These are phyloP conservation scores for Zoanthus solanderi DNA, from an alignment of 92 coral and sea anemone genomes.

Conservation along the genomic window DNA sequence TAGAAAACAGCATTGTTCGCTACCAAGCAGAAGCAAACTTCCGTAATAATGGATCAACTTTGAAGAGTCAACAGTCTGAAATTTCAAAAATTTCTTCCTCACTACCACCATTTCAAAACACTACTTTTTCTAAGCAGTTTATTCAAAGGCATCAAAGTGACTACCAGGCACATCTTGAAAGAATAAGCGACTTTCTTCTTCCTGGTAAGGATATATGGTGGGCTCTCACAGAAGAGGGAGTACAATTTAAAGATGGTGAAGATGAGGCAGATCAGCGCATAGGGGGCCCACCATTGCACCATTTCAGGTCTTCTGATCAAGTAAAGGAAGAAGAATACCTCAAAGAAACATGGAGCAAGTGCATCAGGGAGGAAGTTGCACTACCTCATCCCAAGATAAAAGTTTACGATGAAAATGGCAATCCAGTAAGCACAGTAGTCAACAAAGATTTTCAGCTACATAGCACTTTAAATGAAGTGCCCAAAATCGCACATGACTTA, in stretches of 20 bases:
- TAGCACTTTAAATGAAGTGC: too few species aligned
- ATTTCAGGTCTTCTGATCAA: conserved; percentile 13
- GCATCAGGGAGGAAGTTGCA: neutral
- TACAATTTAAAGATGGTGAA: neutral
- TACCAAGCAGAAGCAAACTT: too few species aligned
- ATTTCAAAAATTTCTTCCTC: too few species aligned
- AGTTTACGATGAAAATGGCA: neutral
- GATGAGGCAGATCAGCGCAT: neutral
- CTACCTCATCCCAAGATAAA: conserved; percentile 31
- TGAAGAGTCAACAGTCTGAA: too few species aligned
- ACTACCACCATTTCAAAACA: too few species aligned
- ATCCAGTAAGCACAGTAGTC: too few species aligned
- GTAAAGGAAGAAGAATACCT: conserved; percentile 27
- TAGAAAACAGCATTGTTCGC: too few species aligned
- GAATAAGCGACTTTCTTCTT: neutral
- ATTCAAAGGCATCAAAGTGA: too few species aligned
- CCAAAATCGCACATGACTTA: too few species aligned
- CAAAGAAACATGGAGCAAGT: conserved; percentile 2
- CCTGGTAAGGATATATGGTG: neutral
- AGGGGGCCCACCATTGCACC: conserved; percentile 34
- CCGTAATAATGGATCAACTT: too few species aligned
- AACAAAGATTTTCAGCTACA: too few species aligned
- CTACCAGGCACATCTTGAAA: neutral
- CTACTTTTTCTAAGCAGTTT: too few species aligned
- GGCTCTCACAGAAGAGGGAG: neutral